Conservation (phyloP, 2,797 vertebrate species). For the Hemitrygon akajei region DNA sequence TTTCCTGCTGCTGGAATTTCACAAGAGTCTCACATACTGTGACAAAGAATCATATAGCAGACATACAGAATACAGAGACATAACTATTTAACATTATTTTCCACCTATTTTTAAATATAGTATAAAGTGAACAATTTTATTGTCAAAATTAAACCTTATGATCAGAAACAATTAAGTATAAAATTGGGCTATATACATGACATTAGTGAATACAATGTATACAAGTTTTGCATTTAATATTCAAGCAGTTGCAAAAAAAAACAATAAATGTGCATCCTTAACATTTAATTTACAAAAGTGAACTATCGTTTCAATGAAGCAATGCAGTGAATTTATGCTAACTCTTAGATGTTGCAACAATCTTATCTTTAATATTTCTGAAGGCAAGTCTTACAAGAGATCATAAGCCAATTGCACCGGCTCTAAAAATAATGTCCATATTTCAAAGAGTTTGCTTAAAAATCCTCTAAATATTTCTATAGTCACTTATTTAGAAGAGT, state of each 20-base stretch:
- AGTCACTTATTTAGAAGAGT: not conserved
- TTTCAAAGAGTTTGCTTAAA: not conserved
- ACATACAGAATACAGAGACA: not conserved
- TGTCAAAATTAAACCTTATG: not conserved
- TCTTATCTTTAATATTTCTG: not conserved
- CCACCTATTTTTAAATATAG: not conserved
- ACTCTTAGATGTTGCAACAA: not conserved
- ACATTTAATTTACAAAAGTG: not conserved
- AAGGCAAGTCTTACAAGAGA: not conserved
- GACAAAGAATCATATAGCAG: not conserved
- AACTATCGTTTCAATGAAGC: not conserved
- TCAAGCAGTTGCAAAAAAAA: not conserved
- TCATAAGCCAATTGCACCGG: not conserved
- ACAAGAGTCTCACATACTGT: not conserved
- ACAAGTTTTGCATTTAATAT: not conserved
- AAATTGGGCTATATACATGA: not conserved
- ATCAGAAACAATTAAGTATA: not conserved
- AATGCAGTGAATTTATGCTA: not conserved
- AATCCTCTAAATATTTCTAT: not conserved
- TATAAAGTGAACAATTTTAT: not conserved
- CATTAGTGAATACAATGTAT: not conserved
- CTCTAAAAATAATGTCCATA: not conserved
- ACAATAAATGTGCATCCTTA: not conserved
- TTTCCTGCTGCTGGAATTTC: no score
- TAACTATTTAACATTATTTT: not conserved